These are phyloP conservation scores for Mobula hypostoma DNA, from an alignment of 2,113 vertebrate species.

Conservation along the genomic window DNA sequence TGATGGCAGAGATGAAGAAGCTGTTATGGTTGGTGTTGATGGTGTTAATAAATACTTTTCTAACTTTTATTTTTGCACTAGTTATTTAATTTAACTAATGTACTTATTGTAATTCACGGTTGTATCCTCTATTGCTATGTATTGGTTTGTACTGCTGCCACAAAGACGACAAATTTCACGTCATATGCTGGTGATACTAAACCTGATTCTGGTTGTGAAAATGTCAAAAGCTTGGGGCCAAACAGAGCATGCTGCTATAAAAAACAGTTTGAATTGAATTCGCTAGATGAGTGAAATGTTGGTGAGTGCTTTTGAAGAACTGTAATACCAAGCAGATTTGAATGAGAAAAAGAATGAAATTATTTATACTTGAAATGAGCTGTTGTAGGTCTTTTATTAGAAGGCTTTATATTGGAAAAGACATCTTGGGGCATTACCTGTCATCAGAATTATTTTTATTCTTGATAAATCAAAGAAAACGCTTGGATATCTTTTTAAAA, in stretches of 20 bases:
- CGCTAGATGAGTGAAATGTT: neutral
- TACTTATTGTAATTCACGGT: too few species aligned
- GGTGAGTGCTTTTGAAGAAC: neutral
- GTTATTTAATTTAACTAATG: too few species aligned
- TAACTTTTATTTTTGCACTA: too few species aligned
- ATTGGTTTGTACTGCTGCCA: too few species aligned
- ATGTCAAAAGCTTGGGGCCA: neutral
- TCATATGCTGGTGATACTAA: too few species aligned
- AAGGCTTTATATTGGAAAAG: neutral
- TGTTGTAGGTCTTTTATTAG: conserved; percentile 9
- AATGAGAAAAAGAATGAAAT: neutral
- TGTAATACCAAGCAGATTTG: conserved; percentile 4
- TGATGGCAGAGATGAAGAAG: too few species aligned
- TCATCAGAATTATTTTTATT: conserved; percentile 13
- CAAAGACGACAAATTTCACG: too few species aligned
- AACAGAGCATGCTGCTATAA: neutral
- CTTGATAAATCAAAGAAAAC: neutral
- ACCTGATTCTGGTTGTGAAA: neutral
- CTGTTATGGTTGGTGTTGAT: too few species aligned
- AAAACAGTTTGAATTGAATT: neutral
- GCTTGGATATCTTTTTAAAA: neutral
- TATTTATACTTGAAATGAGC: conserved; percentile 21
- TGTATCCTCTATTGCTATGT: too few species aligned
- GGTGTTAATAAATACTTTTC: too few species aligned
- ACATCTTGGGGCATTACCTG: neutral